Conservation (phyloP, 2,888 invertebrate species). For the Tetragonula carbonaria region DNA sequence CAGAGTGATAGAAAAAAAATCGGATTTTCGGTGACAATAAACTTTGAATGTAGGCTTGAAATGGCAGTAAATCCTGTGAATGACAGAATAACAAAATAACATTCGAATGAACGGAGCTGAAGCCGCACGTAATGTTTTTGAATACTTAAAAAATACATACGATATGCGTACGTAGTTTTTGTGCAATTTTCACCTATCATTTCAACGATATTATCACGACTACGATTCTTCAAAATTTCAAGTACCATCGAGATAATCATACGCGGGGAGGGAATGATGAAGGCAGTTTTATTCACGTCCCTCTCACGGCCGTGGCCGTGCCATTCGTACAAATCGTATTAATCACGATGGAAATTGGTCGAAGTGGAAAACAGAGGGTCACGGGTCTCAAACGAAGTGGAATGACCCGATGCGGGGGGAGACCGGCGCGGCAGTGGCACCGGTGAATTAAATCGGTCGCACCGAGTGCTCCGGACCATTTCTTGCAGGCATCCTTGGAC, state of each 20-base stretch:
- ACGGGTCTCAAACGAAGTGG: neutral
- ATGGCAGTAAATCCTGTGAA: neutral
- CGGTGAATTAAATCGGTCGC: slow-evolving; percentile 40
- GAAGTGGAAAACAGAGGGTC: slow-evolving; percentile 7
- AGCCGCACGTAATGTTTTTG: neutral
- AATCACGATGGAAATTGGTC: slow-evolving; percentile 19
- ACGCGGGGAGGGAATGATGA: too few species aligned
- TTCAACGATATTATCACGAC: too few species aligned
- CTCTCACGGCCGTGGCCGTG: neutral
- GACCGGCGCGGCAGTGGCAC: neutral
- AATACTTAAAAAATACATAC: neutral
- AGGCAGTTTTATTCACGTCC: slow-evolving; percentile 9
- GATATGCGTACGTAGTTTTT: neutral
- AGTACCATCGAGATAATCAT: neutral
- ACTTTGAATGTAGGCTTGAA: neutral
- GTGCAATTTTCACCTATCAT: too few species aligned
- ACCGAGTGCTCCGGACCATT: neutral
- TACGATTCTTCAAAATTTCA: neutral
- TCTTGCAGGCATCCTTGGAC: neutral
- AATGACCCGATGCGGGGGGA: neutral
- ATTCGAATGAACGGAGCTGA: neutral
- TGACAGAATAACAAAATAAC: neutral
- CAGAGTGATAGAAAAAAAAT: neutral
- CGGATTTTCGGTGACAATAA: neutral
- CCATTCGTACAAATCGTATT: slow-evolving; percentile 27